Base-by-base conservation (phyloP, 2,888 invertebrate species). In the Drosophila siamana region DNA sequence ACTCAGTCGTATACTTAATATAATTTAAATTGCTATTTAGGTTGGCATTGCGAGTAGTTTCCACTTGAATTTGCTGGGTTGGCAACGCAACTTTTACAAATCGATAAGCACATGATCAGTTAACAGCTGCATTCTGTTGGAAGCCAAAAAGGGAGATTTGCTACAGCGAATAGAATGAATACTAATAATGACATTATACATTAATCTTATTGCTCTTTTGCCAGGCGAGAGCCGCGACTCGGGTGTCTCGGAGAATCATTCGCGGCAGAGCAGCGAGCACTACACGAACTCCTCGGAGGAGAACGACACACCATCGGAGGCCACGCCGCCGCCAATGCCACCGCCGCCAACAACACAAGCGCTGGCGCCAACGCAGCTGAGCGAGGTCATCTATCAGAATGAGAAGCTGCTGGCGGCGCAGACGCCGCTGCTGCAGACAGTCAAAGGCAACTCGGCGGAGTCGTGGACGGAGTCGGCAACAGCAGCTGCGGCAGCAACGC, bases 221-320 rank as follows among this genome's bases (percentile, higher is more conserved):
- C 93, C 57, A 89, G 93, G 94, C 55, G 95, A 95, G 80, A 95
- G 95, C 78, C 94, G 96, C 59, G 96, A 96, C 91, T 96, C 96
- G 0, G 96, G 96, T 0, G 95, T 97, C 1, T 94, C 94, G 0
- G 94, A 94, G 81, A 94, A 95, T 80, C 96, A 96, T 86, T 96
- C 96, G 87, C 94, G 96, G 81, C 96, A 96, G 90, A 96, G 96
- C 88, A 96, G 96, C 91, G 96, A 96, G 93, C 95, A 95, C 4
- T 95, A 95, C 91, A 95, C 95, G 7, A 94, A 94, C 50, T 95
- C 95, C 68, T 96, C 96, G 6, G 96, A 96, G 88, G 97, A 97
- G 91, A 90, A 90, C 65, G 91, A 91, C 55, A 88, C 82, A 4
- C 96, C 79, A 93, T 88, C 75, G 24, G 91, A 83, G 63, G 86